phyloP scores from a whole-genome alignment of 2,888 invertebrate species.

The Perithous albicinctus region DNA sequence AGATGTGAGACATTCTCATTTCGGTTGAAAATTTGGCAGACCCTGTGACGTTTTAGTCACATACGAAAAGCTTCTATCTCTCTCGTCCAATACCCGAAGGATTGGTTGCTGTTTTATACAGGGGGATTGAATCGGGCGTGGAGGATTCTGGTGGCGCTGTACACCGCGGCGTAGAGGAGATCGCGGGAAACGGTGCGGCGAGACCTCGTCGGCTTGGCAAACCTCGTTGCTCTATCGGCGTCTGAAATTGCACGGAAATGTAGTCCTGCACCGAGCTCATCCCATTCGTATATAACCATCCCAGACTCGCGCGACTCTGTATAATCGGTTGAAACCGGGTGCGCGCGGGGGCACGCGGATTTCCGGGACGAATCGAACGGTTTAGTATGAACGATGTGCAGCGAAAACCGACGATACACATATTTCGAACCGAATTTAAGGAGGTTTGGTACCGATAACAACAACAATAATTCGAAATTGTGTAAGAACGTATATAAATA shows the following conservation, averaged over 20 bases:
- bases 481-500: neutral
- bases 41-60: slow-evolving; percentile 33
- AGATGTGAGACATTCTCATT: slow-evolving; percentile 36
- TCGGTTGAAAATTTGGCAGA: slow-evolving; percentile 58
- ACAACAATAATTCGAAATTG: neutral
- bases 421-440: slow-evolving; percentile 2
- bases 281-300: slow-evolving; percentile 43
- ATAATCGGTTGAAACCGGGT: slow-evolving; percentile 47
- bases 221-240: slow-evolving; percentile 65
- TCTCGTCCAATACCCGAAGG: slow-evolving; percentile 33
- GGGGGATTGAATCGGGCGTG: slow-evolving; percentile 48
- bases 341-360: slow-evolving; percentile 60
- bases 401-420: slow-evolving; percentile 21
- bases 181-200: slow-evolving; percentile 62
- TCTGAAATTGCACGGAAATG: slow-evolving; percentile 67
- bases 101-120: slow-evolving; percentile 54
- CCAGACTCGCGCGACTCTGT: slow-evolving; percentile 20
- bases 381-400: slow-evolving; percentile 40
- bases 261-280: slow-evolving; percentile 54
- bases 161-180: slow-evolving; percentile 30
- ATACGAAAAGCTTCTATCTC: slow-evolving; percentile 4
- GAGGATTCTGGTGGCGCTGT: slow-evolving; percentile 4
- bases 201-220: slow-evolving; percentile 64
- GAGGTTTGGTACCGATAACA: neutral
- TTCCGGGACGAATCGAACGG: slow-evolving; percentile 60